Base-by-base conservation (phyloP, 1,140 invertebrate species). In the Conopomorpha cramerella region DNA sequence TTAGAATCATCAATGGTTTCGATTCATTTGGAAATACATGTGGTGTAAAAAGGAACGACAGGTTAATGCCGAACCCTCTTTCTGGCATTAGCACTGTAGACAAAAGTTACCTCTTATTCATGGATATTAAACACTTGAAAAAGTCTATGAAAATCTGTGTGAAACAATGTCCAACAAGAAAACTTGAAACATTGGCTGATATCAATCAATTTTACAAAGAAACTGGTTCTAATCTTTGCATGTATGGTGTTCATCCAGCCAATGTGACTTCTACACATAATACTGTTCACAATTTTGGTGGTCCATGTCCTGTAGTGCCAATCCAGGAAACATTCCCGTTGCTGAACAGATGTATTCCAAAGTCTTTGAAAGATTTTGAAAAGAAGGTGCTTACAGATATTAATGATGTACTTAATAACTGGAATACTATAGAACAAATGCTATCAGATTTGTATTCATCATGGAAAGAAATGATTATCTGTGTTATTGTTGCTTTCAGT, bases 1-100 rank as follows among this genome's bases (percentile, higher is more conserved):
- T 88, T 46, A 82, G 93, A 41, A 81, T 96, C 3, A 87, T 95
- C 39, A 92, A 95, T 82, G 94, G 95, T 29, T 95, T 92, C 73
- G 94, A 98, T 65, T 95, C 92, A 45, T 96, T 93, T 81, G 94
- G 94, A n/a, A 96, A 97, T 67, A 93, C 91, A 17, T 98, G 95
- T 76, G 93, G 93, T 14, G 86, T 89, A 29, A 85, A 87, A 46
- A 85, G 85, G 41, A 91, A 92, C 63, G 83, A 85, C 43, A 84
- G 85, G 42, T 85, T 92, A 42, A 84, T 84, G 16, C 85, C 86
- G 49, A 81, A 90, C 48, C 82, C 87, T 3, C 70, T 91, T 19
- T 91, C 91, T 10, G 93, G 93, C 10, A 80, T 87, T 43, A 89
- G 93, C 57, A 93, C 90, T 30, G 82, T 81, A 16, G 84, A 92